Base-by-base conservation (phyloP, 1,140 invertebrate genomes). In the Cepaea nemoralis region DNA sequence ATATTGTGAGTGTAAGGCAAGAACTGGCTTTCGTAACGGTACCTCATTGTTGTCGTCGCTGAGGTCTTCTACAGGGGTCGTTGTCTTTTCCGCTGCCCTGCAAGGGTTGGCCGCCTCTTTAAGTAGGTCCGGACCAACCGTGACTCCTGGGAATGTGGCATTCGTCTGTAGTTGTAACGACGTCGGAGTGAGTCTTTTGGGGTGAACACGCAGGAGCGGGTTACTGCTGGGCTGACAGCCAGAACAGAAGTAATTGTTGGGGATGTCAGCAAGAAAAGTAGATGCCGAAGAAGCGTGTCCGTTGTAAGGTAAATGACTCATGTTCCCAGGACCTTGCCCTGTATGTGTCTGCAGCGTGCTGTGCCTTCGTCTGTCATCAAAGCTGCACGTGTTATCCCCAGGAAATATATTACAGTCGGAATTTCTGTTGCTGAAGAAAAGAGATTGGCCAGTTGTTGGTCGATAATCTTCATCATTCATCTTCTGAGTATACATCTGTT, bases 1-100 rank as follows among this genome's bases (percentile, higher is more conserved):
- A 24, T 77, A 77, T 19, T 77, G 75, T n/a, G 75, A 63, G 39
- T 77, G 75, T 59, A 77, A 42, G 31, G 75, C 75, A 35, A 77
- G 59, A 5, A 77, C 75, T 22, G 75, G 50, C 39, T 77, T 77
- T 50, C 75, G 16, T 50, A 77, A 63, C 2, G 75, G 75, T 5
- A 77, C 59, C 35, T 77, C 75, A 33, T 63, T 42, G 42, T 74
- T 74, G 8, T 74, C 75, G 31, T 77, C 33, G 10, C 6, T 63
- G 1, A 31, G 6, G n/a, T 63, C 59, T 35, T 27, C 37, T 33
- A 27, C 16, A 39, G 59, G 2, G 12, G 48, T 59, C 48, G 39
- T 35, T 0, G 63, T 55, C 22, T 31, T 2, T 27, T 31, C 59
- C 6, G 0, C 22, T 0, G 31, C 24, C n/a, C 31, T 66, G 10